Percentiles rank a stretch among this genome's conserved stretches.
Conservation (phyloP, 2,797 vertebrate species). For the Pyrocephalus nanus region DNA sequence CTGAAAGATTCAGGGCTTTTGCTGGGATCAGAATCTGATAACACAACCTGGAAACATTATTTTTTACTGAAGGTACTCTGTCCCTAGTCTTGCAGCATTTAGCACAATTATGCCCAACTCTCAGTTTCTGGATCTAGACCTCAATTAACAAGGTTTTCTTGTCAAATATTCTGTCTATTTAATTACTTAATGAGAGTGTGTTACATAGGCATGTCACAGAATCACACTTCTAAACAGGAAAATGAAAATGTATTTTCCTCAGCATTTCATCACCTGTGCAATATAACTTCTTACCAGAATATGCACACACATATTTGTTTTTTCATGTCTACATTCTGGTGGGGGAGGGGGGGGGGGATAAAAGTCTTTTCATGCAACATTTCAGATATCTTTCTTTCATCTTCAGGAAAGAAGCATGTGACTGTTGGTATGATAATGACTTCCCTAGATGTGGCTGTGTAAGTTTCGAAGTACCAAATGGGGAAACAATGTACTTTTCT, state of each 20-base stretch:
- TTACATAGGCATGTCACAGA: not conserved
- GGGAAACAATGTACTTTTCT: slow-evolving; percentile 5
- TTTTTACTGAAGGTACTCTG: not conserved
- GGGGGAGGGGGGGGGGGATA: not conserved
- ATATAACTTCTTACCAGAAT: not conserved
- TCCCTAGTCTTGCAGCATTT: not conserved
- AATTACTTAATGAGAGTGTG: not conserved
- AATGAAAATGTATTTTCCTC: not conserved
- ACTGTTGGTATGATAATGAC: not conserved
- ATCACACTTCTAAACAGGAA: not conserved
- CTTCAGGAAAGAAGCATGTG: not conserved
- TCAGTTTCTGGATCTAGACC: not conserved
- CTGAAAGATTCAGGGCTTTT: not conserved
- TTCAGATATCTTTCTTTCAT: not conserved
- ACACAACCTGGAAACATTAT: not conserved
- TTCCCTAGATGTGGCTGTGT: not conserved
- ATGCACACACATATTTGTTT: not conserved
- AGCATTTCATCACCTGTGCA: not conserved
- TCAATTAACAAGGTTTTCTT: not conserved
- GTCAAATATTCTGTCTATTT: not conserved
- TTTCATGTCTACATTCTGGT: not conserved
- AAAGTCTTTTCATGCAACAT: not conserved
- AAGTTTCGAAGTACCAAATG: not conserved
- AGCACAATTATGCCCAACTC: not conserved
- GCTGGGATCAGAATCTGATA: not conserved